phyloP scores from a whole-genome alignment of 92 coral and sea anemone genomes.

The Plumapathes pennacea region DNA sequence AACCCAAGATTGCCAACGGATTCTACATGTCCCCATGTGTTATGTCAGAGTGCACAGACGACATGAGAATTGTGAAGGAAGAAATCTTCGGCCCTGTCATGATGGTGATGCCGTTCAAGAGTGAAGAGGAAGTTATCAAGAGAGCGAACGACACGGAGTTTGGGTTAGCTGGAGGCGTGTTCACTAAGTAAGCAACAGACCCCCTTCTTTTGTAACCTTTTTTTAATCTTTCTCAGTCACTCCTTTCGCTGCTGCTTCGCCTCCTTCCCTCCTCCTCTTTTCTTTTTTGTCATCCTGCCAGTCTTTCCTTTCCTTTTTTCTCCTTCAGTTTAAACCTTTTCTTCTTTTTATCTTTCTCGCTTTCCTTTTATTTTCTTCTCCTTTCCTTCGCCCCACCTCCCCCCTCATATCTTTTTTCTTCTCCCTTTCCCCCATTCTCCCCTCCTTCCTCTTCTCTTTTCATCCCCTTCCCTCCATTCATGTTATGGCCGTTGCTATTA shows the following conservation, averaged over 20 bases:
- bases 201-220: too few relatives aligned
- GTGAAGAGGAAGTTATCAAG: slow-evolving; percentile 83
- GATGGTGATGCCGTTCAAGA: slow-evolving; percentile 77
- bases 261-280: too few relatives aligned
- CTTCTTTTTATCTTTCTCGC: neutral
- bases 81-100: slow-evolving; percentile 99
- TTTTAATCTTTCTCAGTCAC: too few relatives aligned
- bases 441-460: too few relatives aligned
- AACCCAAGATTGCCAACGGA: slow-evolving; percentile 68
- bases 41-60: slow-evolving; percentile 86
- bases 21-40: slow-evolving; percentile 98
- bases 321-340: neutral
- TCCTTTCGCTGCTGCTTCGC: too few relatives aligned
- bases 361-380: neutral
- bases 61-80: slow-evolving; percentile 90
- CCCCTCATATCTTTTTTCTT: too few relatives aligned
- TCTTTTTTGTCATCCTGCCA: too few relatives aligned
- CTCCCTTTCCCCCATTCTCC: too few relatives aligned
- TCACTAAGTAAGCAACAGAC: slow-evolving; percentile 66
- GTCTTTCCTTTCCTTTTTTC: neutral
- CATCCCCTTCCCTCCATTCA: too few relatives aligned
- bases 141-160: slow-evolving; percentile 87
- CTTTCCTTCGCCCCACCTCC: too few relatives aligned
- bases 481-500: too few relatives aligned
- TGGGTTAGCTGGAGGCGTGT: slow-evolving; percentile 93